These are phyloP conservation scores for Hylia prasina DNA, from an alignment of 2,113 vertebrate species.

Conservation along the genomic window DNA sequence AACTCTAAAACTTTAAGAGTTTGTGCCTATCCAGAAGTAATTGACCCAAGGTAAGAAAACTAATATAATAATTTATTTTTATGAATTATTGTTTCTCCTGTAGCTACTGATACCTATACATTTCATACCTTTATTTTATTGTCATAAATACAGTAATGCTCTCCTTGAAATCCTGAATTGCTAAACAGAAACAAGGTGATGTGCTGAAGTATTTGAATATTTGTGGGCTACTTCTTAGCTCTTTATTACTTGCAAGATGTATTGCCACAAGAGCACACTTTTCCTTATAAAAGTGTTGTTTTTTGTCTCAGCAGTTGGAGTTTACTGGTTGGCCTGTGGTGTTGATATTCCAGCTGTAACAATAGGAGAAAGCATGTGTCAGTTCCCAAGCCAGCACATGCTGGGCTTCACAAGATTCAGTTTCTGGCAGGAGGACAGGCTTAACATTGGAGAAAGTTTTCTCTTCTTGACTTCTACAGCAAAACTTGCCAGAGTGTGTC, in stretches of 20 bases:
- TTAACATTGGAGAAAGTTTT: background rate
- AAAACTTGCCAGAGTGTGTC: background rate
- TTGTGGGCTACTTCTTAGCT: background rate
- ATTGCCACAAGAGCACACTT: background rate
- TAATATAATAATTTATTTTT: background rate
- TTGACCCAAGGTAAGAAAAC: conserved; percentile 76
- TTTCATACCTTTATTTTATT: background rate
- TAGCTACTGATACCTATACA: background rate
- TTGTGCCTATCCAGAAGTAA: conserved; percentile 88
- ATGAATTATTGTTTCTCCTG: background rate
- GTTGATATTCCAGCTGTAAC: background rate
- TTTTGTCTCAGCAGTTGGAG: background rate
- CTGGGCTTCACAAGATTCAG: background rate
- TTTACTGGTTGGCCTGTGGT: background rate
- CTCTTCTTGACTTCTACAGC: background rate
- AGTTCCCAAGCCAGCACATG: background rate
- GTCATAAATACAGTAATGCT: background rate
- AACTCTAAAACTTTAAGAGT: conserved; percentile 97
- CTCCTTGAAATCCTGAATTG: background rate
- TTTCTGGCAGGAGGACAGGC: background rate
- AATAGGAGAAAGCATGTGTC: background rate
- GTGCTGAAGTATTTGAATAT: background rate
- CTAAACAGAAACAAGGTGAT: background rate
- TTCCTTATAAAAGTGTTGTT: background rate
- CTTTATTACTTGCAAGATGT: background rate